These are phyloP conservation scores for Jordanella pulchra DNA, from an alignment of 2,797 vertebrate species.

Conservation along the genomic window DNA sequence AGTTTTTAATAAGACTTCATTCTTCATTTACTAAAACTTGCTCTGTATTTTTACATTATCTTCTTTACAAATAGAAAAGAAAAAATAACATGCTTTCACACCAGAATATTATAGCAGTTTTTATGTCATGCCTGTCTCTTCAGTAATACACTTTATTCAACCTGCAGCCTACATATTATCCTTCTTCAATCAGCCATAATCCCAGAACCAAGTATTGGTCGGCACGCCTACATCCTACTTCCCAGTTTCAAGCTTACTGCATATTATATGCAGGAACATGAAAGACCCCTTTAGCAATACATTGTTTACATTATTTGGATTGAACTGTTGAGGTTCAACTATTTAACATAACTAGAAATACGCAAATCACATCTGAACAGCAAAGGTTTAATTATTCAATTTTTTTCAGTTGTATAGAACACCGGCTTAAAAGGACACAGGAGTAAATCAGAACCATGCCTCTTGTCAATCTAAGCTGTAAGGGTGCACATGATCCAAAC, in stretches of 20 bases:
- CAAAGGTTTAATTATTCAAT: neutral
- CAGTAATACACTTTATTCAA: neutral
- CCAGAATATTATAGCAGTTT: neutral
- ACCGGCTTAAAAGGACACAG: constrained; percentile 6
- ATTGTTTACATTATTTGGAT: neutral
- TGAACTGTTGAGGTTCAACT: neutral
- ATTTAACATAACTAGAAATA: neutral
- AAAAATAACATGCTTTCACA: neutral
- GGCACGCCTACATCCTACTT: neutral
- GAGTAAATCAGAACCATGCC: neutral
- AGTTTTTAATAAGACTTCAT: neutral
- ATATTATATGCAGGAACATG: neutral
- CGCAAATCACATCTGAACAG: neutral
- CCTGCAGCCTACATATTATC: neutral
- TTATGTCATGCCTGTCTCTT: neutral
- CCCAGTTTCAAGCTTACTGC: neutral
- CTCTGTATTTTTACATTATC: neutral
- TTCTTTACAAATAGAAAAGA: neutral
- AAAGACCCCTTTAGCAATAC: neutral
- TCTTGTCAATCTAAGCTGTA: constrained; percentile 12
- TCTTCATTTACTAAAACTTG: no score
- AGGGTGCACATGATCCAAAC: constrained; percentile 22
- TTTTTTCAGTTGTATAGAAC: constrained; percentile 25
- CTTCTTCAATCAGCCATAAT: neutral
- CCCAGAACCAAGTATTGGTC: neutral